Evolutionary conservation across 2,888 invertebrate genomes (phyloP), one percentile per base, ranked within the genome.

Genomic region (Erannis defoliaria): DNA sequence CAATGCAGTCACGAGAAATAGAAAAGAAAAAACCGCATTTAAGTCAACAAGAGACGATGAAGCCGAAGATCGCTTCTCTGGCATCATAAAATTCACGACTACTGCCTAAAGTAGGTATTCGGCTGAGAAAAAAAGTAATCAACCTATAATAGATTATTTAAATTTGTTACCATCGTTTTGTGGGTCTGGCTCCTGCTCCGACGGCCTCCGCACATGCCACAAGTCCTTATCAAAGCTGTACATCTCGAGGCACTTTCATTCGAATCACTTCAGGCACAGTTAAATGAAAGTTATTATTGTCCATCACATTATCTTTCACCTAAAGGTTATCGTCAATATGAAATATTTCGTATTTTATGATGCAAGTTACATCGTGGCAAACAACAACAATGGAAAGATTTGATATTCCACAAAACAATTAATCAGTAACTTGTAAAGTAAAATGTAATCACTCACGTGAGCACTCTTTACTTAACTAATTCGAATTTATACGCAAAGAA

Each of bases 151-250:
- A n/a, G n/a, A 18, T 48, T 54, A 54, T 53, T 53, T 48, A 83
- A 82, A 75, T 68, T 75, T 70, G 55, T 83, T 80, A 14, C 73
- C 55, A 5, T 79, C 74, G 43, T 77, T 81, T 60, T 73, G 82
- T 12, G 19, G 56, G 4, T 71, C 72, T 10, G 80, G 78, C 16
- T 84, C 66, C 46, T 57, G 68, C n/a, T 57, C 62, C 35, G 85
- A 85, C 16, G 88, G 82, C 31, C 81, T 76, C 54, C 88, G 78
- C 66, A 92, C 92, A 68, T 93, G 92, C 93, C 93, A 93, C 67
- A 92, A 71, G 68, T 93, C 92, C 71, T 88, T 90, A 73, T 93
- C 93, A 69, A 93, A 93, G 74, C 93, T 93, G 66, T 87, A 93
- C 92, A 93, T 93, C 56, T 65, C 64, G 26, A 42, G 62, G 45